A percentile compares a stretch with the other conserved stretches of the same genome.
phyloP scores from a whole-genome alignment of 2,113 vertebrate genomes.

The Gorsachius goisagi region DNA sequence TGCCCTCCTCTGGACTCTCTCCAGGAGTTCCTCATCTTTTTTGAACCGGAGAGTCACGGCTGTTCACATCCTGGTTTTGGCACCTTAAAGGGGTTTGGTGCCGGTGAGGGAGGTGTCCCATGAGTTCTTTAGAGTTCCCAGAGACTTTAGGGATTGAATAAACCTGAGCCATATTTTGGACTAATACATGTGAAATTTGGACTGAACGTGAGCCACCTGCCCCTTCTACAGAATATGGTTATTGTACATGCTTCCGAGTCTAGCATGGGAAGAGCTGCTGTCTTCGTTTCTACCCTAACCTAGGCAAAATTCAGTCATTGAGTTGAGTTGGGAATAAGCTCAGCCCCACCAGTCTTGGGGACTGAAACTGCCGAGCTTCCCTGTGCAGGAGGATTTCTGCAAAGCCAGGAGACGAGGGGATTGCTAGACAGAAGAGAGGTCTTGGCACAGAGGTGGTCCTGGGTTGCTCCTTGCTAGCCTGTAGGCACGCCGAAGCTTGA shows the following conservation, averaged over 20 bases:
- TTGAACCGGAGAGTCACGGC: too few relatives aligned
- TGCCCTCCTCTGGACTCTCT: too few relatives aligned
- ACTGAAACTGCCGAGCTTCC: background rate
- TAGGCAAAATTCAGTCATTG: background rate
- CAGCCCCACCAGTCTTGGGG: background rate
- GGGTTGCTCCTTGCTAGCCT: background rate
- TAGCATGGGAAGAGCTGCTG: background rate
- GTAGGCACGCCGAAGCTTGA: background rate
- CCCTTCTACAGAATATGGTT: background rate
- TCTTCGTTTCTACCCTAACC: background rate
- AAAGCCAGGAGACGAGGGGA: background rate
- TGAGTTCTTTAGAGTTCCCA: background rate
- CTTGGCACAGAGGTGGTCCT: background rate
- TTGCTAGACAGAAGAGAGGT: background rate
- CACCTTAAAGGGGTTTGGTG: background rate
- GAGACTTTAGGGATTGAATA: background rate
- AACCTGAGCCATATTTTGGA: background rate
- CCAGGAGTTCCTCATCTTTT: too few relatives aligned
- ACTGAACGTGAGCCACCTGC: rapidly evolving
- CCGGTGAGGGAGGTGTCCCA: rapidly evolving
- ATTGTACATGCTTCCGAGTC: background rate
- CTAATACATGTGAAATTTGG: background rate
- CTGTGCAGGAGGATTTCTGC: background rate
- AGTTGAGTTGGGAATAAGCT: background rate
- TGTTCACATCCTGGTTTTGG: rapidly evolving